Evolutionary conservation across 1,140 invertebrate genomes (phyloP).

Genomic region (Drosophila pectinifera): DNA sequence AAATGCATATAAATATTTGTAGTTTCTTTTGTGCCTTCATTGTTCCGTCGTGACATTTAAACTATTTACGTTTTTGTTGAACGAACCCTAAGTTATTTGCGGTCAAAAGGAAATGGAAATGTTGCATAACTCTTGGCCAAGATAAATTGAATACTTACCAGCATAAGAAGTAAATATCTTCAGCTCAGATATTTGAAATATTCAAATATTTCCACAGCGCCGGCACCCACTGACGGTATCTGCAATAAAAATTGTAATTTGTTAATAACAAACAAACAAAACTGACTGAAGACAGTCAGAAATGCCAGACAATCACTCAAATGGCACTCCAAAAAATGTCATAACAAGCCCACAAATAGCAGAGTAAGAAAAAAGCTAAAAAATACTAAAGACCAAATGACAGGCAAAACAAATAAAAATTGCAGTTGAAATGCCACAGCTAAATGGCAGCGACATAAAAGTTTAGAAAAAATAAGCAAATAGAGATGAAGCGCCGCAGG

Average conservation of each 20-base stretch:
- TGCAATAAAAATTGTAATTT: constrained; percentile 41
- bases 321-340: constrained; percentile 63
- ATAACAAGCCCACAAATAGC: constrained; percentile 47
- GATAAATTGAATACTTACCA: constrained; percentile 26
- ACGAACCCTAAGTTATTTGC: constrained; percentile 36
- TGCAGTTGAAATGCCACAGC: constrained; percentile 69
- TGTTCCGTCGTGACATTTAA: constrained; percentile 52
- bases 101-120: constrained; percentile 17
- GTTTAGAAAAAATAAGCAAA: constrained; percentile 17
- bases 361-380: constrained; percentile 18
- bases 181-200: constrained; percentile 5
- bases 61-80: constrained; percentile 32
- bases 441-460: constrained; percentile 39
- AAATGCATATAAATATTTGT: constrained; percentile 68
- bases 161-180: constrained; percentile 3
- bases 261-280: constrained; percentile 34
- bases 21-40: constrained; percentile 13
- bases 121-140: constrained; percentile 22
- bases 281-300: constrained; percentile 15
- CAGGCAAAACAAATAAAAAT: constrained; percentile 63
- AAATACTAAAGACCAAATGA: constrained; percentile 34
- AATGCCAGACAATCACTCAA: constrained; percentile 73
- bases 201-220: constrained; percentile 24
- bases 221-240: constrained; percentile 13
- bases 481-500: neutral